These are phyloP conservation scores for Megaceryle torquata DNA, from an alignment of 2,113 vertebrate genomes.

Conservation along the genomic window DNA sequence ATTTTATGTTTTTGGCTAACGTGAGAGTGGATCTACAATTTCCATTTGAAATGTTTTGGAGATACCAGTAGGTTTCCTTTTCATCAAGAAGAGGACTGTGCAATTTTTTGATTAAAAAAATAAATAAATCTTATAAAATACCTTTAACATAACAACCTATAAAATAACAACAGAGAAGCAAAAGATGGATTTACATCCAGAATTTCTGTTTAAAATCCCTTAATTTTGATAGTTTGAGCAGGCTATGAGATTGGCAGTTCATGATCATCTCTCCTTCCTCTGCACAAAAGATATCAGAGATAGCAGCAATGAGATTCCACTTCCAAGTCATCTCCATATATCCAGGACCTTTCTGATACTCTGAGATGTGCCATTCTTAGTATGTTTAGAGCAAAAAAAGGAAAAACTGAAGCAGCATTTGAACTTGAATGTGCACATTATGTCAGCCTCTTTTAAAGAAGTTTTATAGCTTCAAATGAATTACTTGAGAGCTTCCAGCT, in stretches of 20 bases:
- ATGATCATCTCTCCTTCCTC: neutral
- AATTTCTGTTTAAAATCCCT: neutral
- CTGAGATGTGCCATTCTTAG: neutral
- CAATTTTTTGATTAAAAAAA: neutral
- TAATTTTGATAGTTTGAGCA: neutral
- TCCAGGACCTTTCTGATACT: neutral
- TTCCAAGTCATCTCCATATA: neutral
- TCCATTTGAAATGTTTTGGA: neutral
- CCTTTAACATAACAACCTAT: too few species aligned
- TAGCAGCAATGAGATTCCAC: neutral
- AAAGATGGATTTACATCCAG: neutral
- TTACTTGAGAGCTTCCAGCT: neutral
- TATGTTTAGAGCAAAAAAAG: neutral
- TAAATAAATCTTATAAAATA: too few species aligned
- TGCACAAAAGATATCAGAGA: neutral
- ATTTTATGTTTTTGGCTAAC: neutral
- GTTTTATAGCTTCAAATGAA: neutral
- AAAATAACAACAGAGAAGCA: neutral
- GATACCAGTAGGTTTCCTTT: neutral
- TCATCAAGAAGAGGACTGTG: neutral
- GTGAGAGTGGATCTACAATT: neutral
- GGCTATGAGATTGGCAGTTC: fast-evolving
- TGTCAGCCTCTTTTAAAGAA: neutral
- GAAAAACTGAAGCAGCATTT: neutral
- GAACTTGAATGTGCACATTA: neutral